Base-by-base conservation (phyloP, 2,888 invertebrate species). In the Habrosyne pyritoides region DNA sequence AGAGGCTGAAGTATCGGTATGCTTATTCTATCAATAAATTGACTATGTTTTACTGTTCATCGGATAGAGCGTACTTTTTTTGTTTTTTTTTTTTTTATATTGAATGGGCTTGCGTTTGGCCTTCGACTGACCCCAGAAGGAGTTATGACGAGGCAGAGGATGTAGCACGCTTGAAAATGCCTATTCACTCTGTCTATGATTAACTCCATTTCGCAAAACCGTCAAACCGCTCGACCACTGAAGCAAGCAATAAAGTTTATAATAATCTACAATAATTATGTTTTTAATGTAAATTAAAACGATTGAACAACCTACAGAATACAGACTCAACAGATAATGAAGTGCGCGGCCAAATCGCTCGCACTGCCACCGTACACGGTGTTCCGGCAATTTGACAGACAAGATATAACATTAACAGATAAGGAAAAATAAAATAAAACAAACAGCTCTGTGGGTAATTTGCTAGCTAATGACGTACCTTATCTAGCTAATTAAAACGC, bases 401-500 rank as follows among this genome's bases (percentile, higher is more conserved):
- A 87, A 87, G 86, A 89, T 86, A 77, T 71, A 80, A 78, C 83
- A 87, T 84, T 84, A 84, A 67, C 69, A 86, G 89, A 91, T 89
- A 90, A 89, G 79, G 71, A 76, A 75, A 86, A 84, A 86, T 81
- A 82, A 84, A 85, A 86, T 85, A 87, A 88, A 87, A 86, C 84
- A 84, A 85, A 88, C 81, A 79, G 77, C 77, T 79, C 76, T 67
- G 68, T 69, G 81, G 81, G 86, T 82, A 91, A 91, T 90, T 89
- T 89, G 81, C 87, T 78, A 80, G 83, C 87, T 89, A 91, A 91
- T 88, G 89, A 79, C 81, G 59, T 70, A 67, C 73, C 86, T 88
- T 90, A 89, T 90, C 89, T 86, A 61, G 59, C 83, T 90, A 91
- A 91, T 91, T 91, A 91, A 91, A 91, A 90, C 84, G 83, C 89